A percentile compares a stretch with the other conserved stretches of the same genome.
phyloP scores from a whole-genome alignment of 2,888 invertebrate species.

The Dastarcus helophoroides region DNA sequence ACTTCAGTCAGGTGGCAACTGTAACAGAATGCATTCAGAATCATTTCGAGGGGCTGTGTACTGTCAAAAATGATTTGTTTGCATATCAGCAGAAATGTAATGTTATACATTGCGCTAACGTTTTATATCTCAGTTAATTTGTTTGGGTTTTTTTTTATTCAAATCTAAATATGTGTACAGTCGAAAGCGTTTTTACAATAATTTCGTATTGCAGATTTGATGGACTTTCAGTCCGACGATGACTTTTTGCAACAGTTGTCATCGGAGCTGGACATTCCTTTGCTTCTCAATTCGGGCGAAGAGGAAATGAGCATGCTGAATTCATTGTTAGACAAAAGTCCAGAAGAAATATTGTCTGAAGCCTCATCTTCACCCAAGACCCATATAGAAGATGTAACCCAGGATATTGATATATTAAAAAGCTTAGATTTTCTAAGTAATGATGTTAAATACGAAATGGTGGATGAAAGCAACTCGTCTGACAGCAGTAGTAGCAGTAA shows the following conservation, averaged over 20 bases:
- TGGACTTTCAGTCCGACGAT: constrained; percentile 21
- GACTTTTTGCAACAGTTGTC: constrained; percentile 26
- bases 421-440: too few species aligned
- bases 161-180: too few species aligned
- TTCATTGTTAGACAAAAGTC: constrained; percentile 21
- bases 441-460: constrained; percentile 1
- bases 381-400: not conserved
- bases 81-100: too few species aligned
- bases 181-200: too few species aligned
- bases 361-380: constrained; percentile 15
- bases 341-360: constrained; percentile 24
- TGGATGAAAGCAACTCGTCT: not conserved
- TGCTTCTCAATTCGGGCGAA: constrained; percentile 21
- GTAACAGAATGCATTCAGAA: too few species aligned
- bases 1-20: too few species aligned
- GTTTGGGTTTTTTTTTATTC: too few species aligned
- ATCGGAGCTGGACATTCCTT: constrained; percentile 24
- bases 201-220: constrained; percentile 16
- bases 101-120: too few species aligned
- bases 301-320: constrained; percentile 20
- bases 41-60: too few species aligned
- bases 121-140: too few species aligned
- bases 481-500: not conserved
- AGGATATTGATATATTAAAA: not conserved
- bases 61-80: too few species aligned